phyloP scores from a whole-genome alignment of 2,797 vertebrate species.

The Liasis olivaceus region DNA sequence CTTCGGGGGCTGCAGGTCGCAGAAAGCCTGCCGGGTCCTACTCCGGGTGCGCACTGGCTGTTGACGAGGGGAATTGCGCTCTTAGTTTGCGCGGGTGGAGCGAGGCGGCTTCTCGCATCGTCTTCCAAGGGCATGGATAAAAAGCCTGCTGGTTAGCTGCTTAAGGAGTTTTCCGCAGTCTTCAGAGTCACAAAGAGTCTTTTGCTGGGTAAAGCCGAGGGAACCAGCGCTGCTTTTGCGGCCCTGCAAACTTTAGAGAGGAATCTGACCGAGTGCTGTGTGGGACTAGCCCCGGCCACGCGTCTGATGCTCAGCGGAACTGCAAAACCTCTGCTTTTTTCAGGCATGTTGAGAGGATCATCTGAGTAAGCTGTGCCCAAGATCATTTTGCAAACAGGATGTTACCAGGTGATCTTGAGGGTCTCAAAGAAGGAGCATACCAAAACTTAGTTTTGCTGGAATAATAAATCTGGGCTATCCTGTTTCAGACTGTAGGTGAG shows the following conservation, averaged over 20 bases:
- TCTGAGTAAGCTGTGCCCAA: background rate
- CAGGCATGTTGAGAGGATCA: background rate
- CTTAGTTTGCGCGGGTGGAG: background rate
- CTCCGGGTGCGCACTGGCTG: background rate
- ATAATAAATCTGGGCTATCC: background rate
- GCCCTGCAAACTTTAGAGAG: background rate
- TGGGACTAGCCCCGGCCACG: background rate
- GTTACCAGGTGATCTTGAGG: background rate
- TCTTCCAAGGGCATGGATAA: background rate
- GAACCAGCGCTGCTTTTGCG: too few species aligned
- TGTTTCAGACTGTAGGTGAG: background rate
- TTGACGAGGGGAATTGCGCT: background rate
- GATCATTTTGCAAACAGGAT: background rate
- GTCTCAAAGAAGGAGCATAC: background rate
- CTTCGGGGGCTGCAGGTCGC: background rate
- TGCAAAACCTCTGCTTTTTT: background rate
- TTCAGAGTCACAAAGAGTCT: too few species aligned
- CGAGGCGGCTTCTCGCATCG: background rate
- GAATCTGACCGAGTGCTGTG: background rate
- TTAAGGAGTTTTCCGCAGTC: too few species aligned
- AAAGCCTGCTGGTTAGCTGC: too few species aligned
- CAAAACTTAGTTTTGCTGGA: background rate
- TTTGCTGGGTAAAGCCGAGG: too few species aligned
- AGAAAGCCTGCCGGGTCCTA: background rate
- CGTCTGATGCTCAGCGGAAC: background rate